These are phyloP conservation scores for Crocuta crocuta DNA, from an alignment of 2,113 vertebrate species.

Conservation along the genomic window DNA sequence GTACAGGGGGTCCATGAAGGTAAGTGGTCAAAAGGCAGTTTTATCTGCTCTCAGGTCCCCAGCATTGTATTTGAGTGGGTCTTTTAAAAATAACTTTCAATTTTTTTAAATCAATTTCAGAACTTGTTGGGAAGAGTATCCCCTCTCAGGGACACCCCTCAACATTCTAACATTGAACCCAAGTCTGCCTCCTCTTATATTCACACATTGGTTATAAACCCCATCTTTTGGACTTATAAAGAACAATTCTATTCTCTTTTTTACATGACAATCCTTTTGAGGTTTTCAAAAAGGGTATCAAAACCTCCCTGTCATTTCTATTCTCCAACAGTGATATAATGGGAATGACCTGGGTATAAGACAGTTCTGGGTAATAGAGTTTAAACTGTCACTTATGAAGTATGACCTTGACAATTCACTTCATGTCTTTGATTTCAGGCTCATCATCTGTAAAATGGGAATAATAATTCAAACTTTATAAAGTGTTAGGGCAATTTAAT, in stretches of 20 bases:
- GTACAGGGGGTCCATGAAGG: neutral
- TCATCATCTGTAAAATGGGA: neutral
- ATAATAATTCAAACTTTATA: neutral
- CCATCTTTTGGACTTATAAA: neutral
- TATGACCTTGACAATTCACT: neutral
- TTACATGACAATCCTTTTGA: neutral
- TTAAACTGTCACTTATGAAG: neutral
- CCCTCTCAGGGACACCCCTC: neutral
- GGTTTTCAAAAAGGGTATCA: neutral
- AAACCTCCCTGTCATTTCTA: neutral
- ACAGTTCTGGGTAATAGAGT: neutral
- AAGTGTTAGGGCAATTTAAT: neutral
- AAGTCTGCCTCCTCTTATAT: neutral
- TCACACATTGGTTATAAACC: neutral
- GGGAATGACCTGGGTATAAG: neutral
- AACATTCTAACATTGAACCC: neutral
- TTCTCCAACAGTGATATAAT: neutral
- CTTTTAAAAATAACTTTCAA: neutral
- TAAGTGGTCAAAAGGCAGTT: neutral
- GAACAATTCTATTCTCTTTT: neutral
- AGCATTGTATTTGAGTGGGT: neutral
- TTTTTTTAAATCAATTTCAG: neutral
- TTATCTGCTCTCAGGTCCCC: neutral
- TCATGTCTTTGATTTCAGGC: slow-evolving; percentile 6
- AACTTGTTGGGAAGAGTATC: neutral